Conservation (phyloP, 2,888 invertebrate genomes). For the Pelosia muscerda region DNA sequence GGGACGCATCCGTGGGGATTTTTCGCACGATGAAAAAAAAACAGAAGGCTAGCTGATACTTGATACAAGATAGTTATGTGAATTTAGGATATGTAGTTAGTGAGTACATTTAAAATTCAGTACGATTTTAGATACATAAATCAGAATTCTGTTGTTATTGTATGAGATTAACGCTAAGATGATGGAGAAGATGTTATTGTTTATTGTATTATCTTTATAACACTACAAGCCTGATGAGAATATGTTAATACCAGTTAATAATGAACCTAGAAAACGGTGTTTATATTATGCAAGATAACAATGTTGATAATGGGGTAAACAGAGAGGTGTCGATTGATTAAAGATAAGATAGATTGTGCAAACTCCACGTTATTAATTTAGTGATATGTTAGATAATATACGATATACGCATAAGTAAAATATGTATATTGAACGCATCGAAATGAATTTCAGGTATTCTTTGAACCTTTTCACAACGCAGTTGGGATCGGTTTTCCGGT, state of each 20-base stretch:
- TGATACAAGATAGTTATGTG: too few relatives aligned
- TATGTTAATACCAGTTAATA: neutral
- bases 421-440: too few relatives aligned
- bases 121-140: neutral
- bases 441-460: too few relatives aligned
- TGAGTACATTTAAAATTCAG: neutral
- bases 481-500: too few relatives aligned
- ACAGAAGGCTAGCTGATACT: too few relatives aligned
- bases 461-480: too few relatives aligned
- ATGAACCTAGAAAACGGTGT: neutral
- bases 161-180: neutral
- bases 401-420: neutral
- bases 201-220: neutral
- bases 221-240: neutral
- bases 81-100: too few relatives aligned
- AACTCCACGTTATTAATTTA: conserved; percentile 1
- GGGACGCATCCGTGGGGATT: too few relatives aligned
- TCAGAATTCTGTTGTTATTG: neutral
- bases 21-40: too few relatives aligned
- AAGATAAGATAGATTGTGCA: conserved; percentile 36
- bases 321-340: conserved; percentile 35
- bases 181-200: neutral
- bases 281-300: conserved; percentile 34
- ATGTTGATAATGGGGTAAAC: conserved; percentile 21
- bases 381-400: neutral